Evolutionary conservation across 1,140 invertebrate species (phyloP), one percentile per base, ranked within the genome.

Genomic region (Tenebrio molitor): DNA sequence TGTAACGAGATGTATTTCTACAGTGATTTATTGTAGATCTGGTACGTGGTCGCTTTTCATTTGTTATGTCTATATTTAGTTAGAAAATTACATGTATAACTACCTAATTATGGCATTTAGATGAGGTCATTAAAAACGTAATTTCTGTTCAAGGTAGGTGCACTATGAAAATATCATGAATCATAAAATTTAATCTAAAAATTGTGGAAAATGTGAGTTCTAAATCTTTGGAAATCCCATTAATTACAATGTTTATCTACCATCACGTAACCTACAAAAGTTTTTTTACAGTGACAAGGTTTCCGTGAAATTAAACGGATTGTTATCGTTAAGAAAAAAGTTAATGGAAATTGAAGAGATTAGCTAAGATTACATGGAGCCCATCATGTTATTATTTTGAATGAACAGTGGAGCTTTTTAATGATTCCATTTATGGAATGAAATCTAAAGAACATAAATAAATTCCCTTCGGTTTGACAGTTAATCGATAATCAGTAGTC

Each of bases 221-320:
- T 58, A 58, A 58, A 58, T 58, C 50, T 58, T 15, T n/a, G 19
- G 29, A 58, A 58, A 58, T 17, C 25, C 50, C 50, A 58, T 58
- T 58, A 58, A 58, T 58, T 58, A 58, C 50, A 58, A 58, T 58
- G 50, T 58, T 58, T 58, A 58, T 58, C 50, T 58, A 58, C 50
- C 50, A 58, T 58, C 50, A 58, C 50, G 23, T 58, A 33, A 29
- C 50, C 50, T 58, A 58, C 25, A 58, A 58, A 58, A 29, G 21
- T 58, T 58, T 58, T 53, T 58, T 58, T 58, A 58, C 50, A 58
- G 50, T 58, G 50, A 58, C 50, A 58, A 58, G 50, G 50, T 58
- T 58, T 25, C 50, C 50, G 50, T 58, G 50, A 58, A 58, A 58
- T 58, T 58, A 58, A 58, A 58, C 50, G 50, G 50, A 58, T 58